Evolutionary conservation across 2,888 invertebrate genomes (phyloP), one percentile per base, ranked within the genome.

Genomic region (Strigamia maritima): DNA sequence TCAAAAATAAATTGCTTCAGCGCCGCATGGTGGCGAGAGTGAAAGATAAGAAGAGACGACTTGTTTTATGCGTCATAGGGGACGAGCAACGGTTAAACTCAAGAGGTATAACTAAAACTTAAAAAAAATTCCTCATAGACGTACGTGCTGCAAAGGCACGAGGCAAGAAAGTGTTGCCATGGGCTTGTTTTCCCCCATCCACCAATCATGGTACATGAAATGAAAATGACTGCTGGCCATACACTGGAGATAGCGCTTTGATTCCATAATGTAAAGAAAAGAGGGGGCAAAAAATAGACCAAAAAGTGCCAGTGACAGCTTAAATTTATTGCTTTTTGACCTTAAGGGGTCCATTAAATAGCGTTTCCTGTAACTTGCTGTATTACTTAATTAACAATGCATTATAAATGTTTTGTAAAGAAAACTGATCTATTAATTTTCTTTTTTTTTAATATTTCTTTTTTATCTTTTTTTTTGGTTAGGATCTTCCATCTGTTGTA

Each of bases 181-280:
- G 70, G 70, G 70, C 70, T 28, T 70, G 70, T 26, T 70, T 70
- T 54, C n/a, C 28, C 70, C 70, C 28, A 28, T 10, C 70, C 28
- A 28, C 70, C 70, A 70, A 70, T 70, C 70, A 26, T 26, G 70
- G 70, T n/a, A 26, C 70, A 70, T 70, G 70, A 70, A 70, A 70
- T 70, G 70, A 70, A 54, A 70, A 70, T 70, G 70, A 70, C 70
- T 70, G 70, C 7, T 70, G 70, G 70, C 28, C 70, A 26, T 26
- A 70, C 70, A 70, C 70, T 26, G 16, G 28, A 70, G 70, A 70
- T n/a, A 70, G 70, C 26, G 70, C 70, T 70, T 70, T 70, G 70
- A 70, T 70, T 70, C 26, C 70, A 70, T 14, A 28, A 28, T 70
- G 70, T 70, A 26, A 70, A 65, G 22, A 65, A 65, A 22, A 65